Evolutionary conservation across 2,888 invertebrate species (phyloP).

Genomic region (Enchytraeus crypticus): DNA sequence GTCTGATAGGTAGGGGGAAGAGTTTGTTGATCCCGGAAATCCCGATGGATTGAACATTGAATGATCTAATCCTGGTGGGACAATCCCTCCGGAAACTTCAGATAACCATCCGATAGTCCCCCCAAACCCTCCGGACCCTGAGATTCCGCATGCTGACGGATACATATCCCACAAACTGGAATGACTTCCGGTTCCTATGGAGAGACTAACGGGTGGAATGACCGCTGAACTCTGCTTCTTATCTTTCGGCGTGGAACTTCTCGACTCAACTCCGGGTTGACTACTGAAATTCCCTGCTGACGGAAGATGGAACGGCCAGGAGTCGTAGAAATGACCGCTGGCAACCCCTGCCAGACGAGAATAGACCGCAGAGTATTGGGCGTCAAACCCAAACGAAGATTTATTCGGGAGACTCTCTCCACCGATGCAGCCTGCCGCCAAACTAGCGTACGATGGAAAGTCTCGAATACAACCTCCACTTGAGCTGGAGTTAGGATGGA

Average conservation of each 20-base stretch:
- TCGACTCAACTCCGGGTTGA: background rate
- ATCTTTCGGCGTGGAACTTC: background rate
- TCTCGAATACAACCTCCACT: background rate
- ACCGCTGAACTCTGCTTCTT: background rate
- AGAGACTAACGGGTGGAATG: background rate
- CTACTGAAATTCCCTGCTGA: background rate
- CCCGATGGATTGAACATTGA: no score
- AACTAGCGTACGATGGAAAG: background rate
- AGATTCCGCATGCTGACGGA: slow-evolving; percentile 3
- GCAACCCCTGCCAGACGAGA: slow-evolving; percentile 5
- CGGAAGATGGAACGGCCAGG: slow-evolving; percentile 9
- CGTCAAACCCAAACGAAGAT: background rate
- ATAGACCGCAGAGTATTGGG: slow-evolving; percentile 8
- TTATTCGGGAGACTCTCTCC: background rate
- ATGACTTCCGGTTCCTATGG: no score
- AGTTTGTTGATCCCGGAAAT: no score
- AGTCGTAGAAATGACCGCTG: slow-evolving; percentile 5
- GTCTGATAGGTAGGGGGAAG: no score
- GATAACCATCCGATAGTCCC: background rate
- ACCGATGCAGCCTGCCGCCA: background rate
- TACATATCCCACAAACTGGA: slow-evolving; percentile 17
- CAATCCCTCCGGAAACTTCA: background rate
- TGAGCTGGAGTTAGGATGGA: no score
- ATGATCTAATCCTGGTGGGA: no score
- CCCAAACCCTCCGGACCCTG: background rate